Evolutionary conservation across 30 jellyfish, hydroid and myxozoan species (phyloP), one percentile per base, ranked within the genome.

Genomic region (Hydractinia symbiolongicarpus): DNA sequence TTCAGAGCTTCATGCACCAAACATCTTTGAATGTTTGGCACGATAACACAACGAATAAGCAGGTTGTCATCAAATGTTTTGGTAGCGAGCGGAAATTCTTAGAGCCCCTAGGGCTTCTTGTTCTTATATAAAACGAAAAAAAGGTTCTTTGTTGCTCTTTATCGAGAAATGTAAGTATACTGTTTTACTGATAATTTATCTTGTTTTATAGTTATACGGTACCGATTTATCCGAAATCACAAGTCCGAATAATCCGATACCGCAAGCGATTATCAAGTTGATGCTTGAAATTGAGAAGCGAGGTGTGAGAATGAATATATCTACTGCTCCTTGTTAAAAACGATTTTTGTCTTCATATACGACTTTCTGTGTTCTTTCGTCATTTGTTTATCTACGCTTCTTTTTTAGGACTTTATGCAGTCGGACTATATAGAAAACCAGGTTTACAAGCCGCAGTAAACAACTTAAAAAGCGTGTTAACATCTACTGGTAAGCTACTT

Each of bases 371-470:
- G n/a, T 15, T 67, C 50, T 58, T 58, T 16, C 19, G 69, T 11
- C 69, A 58, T 58, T 58, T 30, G 44, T 30, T 30, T 30, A 30
- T 30, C 1, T 30, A 30, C 44, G 44, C 17, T n/a, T n/a, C 15
- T 51, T 7, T 70, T 61, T 9, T 54, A 90, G 97, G 97, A 8
- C 69, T 91, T 49, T 79, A 77, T 68, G 77, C 88, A 61, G 96
- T 80, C 61, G 98, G 98, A 4, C 73, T 91, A 15, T 91, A 91
- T 56, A 81, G 98, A 61, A 90, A 90, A 61, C 97, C 97, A 44
- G 97, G 97, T 15, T 81, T 82, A 19, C 94, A 81, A 71, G 86
- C 97, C 0, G 83, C 95, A 51, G 82, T 90, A 71, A 86, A 90
- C 53, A 88, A 89, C 13, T 73, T 90, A 70, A 90, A 86, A 79